A percentile compares a stretch with the other conserved stretches of the same genome.
Conservation (phyloP, 2,113 vertebrate species). For the Syngnathus scovelli region DNA sequence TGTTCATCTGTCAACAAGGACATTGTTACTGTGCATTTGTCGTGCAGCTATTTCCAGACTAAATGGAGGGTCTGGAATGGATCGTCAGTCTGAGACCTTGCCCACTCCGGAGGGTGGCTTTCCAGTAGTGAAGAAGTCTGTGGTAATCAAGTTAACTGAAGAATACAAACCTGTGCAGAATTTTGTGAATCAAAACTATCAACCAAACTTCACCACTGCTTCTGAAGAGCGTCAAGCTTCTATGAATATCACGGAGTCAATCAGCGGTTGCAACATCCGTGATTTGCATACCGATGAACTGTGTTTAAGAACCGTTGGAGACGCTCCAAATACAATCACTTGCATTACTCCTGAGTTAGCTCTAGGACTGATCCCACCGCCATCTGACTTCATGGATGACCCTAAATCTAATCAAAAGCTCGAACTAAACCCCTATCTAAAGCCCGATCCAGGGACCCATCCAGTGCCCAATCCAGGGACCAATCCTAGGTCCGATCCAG, state of each 20-base stretch:
- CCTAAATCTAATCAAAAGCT: conserved; percentile 6
- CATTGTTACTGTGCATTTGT: conserved; percentile 10
- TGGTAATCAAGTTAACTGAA: background rate
- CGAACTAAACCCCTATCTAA: background rate
- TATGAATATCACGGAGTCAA: background rate
- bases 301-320: background rate
- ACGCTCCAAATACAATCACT: background rate
- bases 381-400: conserved; percentile 72
- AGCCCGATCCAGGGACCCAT: conserved; percentile 8
- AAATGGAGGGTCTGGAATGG: conserved; percentile 17
- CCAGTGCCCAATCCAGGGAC: conserved; percentile 3
- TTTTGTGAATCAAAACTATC: conserved; percentile 7
- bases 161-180: conserved; percentile 2
- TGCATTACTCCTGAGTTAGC: conserved; percentile 11
- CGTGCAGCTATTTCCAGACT: conserved; percentile 51
- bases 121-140: background rate
- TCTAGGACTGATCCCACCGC: conserved; percentile 63
- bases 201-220: conserved; percentile 5
- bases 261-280: background rate
- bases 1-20: background rate
- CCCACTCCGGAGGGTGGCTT: conserved; percentile 20
- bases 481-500: conserved; percentile 12
- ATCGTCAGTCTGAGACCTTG: conserved; percentile 5
- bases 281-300: background rate
- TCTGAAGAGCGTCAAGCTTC: background rate